Evolutionary conservation across 2,888 invertebrate genomes (phyloP), one percentile per base, ranked within the genome.

Genomic region (Drosophila dives): DNA sequence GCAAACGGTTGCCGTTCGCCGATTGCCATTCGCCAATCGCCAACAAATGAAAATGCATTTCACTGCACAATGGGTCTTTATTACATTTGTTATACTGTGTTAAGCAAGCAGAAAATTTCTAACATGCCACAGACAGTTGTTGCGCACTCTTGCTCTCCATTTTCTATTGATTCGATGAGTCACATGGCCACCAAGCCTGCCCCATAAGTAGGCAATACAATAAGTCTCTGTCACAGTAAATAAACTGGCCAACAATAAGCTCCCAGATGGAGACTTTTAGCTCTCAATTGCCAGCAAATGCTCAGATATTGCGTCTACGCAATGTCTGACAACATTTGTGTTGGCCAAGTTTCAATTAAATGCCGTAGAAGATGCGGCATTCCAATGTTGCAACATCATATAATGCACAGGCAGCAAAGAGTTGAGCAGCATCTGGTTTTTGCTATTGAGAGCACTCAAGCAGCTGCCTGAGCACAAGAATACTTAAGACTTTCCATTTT

Each of bases 391-490:
- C 20, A 36, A n/a, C 38, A 50, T 26, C 32, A 40, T 26, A 64
- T 49, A 17, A 26, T 40, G 10, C 40, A 32, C 61, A 36, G 45
- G 15, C 45, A 8, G 20, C 45, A 7, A 4, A 20, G n/a, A 17
- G 65, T 15, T 7, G 51, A 40, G 17, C 50, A n/a, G 20, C 32
- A 49, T 51, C 64, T 66, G 50, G 38, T 8, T 20, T 8, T 20
- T 51, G n/a, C 65, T 66, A 75, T 86, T 84, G 87, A 86, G 62
- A 70, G 71, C 79, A 79, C 56, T 32, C 58, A 61, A 36, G 63
- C 65, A 59, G 68, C 61, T 58, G 69, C 45, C 65, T 45, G 69
- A 33, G 66, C 51, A 60, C 51, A 66, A 32, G 45, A 20, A 26
- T 38, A 42, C 11, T 29, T n/a, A 17, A 7, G 6, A 26, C 17